A percentile compares a stretch with the other conserved stretches of the same genome.
Evolutionary conservation across 2,888 invertebrate genomes (phyloP).

Genomic region (Agrochola circellaris): DNA sequence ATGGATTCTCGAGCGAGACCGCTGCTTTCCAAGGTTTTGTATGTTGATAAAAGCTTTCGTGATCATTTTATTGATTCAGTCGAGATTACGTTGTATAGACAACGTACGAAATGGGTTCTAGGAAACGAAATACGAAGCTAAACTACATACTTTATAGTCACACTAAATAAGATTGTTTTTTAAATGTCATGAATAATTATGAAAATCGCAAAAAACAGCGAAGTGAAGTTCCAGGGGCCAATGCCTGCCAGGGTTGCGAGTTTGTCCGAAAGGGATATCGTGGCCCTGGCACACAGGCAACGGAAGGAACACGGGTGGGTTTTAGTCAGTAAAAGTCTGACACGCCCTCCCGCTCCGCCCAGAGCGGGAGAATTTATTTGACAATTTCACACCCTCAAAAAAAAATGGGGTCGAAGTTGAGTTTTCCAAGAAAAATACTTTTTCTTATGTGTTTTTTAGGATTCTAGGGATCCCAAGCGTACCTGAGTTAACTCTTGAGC

Average conservation of each 20-base stretch:
- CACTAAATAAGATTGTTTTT: neutral
- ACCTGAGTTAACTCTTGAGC: too few species aligned
- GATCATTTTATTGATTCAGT: slow-evolving; percentile 61
- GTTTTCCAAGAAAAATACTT: neutral
- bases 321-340: too few species aligned
- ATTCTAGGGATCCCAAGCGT: too few species aligned
- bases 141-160: neutral
- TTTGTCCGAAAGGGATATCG: too few species aligned
- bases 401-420: neutral
- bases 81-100: neutral
- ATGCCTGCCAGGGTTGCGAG: too few species aligned
- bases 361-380: too few species aligned
- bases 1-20: slow-evolving; percentile 52
- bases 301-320: too few species aligned
- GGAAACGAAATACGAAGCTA: neutral
- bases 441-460: too few species aligned
- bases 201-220: neutral
- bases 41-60: slow-evolving; percentile 60
- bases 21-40: slow-evolving; percentile 45
- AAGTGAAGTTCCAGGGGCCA: neutral
- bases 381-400: too few species aligned
- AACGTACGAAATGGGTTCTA: slow-evolving; percentile 1
- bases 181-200: neutral
- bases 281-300: too few species aligned
- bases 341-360: too few species aligned